Evolutionary conservation across 2,797 vertebrate species (phyloP), one percentile per base, ranked within the genome.

Genomic region (Avahi laniger): DNA sequence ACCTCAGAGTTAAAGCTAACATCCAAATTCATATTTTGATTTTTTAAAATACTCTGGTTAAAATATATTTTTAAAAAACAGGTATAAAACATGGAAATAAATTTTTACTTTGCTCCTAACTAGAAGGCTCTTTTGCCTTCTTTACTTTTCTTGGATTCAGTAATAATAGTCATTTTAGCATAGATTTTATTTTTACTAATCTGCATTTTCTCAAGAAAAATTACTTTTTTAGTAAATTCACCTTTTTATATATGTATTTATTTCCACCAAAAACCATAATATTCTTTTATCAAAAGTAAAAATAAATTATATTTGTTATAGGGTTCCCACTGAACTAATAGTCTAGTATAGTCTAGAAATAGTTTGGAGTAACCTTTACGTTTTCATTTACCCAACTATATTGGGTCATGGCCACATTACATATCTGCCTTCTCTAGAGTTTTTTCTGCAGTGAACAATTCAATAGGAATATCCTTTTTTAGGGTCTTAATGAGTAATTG

Each of bases 261-360:
- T 67, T 96, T 94, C 28, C 30, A 1, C 7, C 81, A 72, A 73
- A 83, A 94, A 90, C 89, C 15, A 57, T n/a, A 79, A 4, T 92
- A 67, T 95, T 90, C 9, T 95, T 95, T 79, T 54, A n/a, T 41
- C 48, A 88, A 93, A 92, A 43, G 18, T 72, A 79, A n/a, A 20
- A 81, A 59, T 15, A 38, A 14, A 10, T 78, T 24, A 26, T 96
- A 73, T 84, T 89, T 96, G 86, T 72, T 50, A 63, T 81, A 80
- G n/a, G 15, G 13, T 59, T 35, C 10, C 7, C 24, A 91, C 7
- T 92, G 48, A 87, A 38, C 4, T 91, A 70, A 93, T 52, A 65
- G 35, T 80, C 17, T 52, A n/a, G n/a, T 83, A 38, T 72, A 61
- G 38, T n/a, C 59, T 57, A 80, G 65, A 93, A 89, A 38, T 86